Evolutionary conservation across 1,140 invertebrate species (phyloP), one percentile per base, ranked within the genome.

Genomic region (Drosophila saltans): DNA sequence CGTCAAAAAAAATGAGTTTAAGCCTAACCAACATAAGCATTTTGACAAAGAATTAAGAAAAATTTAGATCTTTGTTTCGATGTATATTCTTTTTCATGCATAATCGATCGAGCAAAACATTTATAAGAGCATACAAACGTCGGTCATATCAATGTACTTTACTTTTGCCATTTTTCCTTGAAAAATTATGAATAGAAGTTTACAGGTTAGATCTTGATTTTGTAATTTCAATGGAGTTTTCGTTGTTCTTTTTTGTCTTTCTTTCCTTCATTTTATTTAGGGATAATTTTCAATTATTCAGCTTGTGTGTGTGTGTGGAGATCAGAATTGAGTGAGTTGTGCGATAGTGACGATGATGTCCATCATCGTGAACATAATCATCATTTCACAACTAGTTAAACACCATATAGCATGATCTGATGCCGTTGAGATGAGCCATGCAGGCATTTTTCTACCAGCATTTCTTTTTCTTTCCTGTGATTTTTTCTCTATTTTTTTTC

Each of bases 361-460:
- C 56, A 60, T 63, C 56, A 59, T 59, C 55, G 57, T 60, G 58
- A 60, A 36, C 65, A 55, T 62, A 48, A 75, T 69, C 52, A 75
- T 76, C 72, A 75, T 75, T 58, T 60, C 60, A 60, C 66, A 71
- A 73, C 56, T 52, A 52, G 45, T 26, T 52, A 52, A 52, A 59
- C 66, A 60, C 68, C 72, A 69, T 52, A 69, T 75, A 72, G 67
- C 73, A 68, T 75, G 64, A 69, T 76, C 74, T 74, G 74, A 69
- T 52, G 48, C 66, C 72, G 72, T 75, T 76, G 58, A 55, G 72
- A 75, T 59, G 36, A 68, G 65, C 57, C 45, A 60, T 72, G 69
- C 69, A 66, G 66, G 33, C 57, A 45, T 56, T 30, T 48, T 39
- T 60, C 40, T 66, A 71, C 30, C 33, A 66, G 40, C 24, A 10